Evolutionary conservation across 2,113 vertebrate genomes (phyloP), one percentile per base, ranked within the genome.

Genomic region (Solenodon paradoxus): DNA sequence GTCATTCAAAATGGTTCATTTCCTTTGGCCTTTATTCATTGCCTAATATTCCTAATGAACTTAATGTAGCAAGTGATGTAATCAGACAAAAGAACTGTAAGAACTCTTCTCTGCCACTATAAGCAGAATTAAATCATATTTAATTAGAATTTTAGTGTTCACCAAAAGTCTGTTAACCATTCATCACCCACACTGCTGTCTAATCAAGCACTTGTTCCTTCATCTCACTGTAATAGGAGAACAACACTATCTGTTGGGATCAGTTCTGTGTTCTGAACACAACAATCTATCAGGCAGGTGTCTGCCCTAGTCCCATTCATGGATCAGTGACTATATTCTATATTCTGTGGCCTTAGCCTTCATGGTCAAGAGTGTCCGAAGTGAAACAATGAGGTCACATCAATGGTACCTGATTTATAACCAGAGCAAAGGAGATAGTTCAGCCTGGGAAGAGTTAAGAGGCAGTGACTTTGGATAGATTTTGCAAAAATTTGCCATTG

Each of bases 21-120:
- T 99, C 98, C 97, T 98, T 98, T 98, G 98, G 97, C 95, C 97
- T 98, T 98, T 98, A 98, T 98, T 98, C 95, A 81, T 95, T 98
- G 97, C 96, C 98, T 98, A 98, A 98, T 97, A 98, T 97, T 97
- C 97, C 98, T 99, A 99, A 99, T 98, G 98, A 99, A 98, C 97
- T 98, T 98, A 98, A 98, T 97, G 97, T 96, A 98, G 98, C 98
- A 99, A 99, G 98, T 99, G 99, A 99, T 99, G 98, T 98, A 98
- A 99, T 99, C 98, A 99, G 98, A 98, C 98, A 98, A 98, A 98
- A 97, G 97, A 98, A 98, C 90, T 98, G 95, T 98, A 98, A 98
- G 97, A 98, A 96, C 79, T 90, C 93, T 96, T 95, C 98, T 97
- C 97, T 98, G 96, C 97, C 92, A 97, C 95, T 89, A 81, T 74